A percentile compares a stretch with the other conserved stretches of the same genome.
These are phyloP conservation scores for Pyrocephalus nanus DNA, from an alignment of 2,797 vertebrate genomes.

Conservation along the genomic window DNA sequence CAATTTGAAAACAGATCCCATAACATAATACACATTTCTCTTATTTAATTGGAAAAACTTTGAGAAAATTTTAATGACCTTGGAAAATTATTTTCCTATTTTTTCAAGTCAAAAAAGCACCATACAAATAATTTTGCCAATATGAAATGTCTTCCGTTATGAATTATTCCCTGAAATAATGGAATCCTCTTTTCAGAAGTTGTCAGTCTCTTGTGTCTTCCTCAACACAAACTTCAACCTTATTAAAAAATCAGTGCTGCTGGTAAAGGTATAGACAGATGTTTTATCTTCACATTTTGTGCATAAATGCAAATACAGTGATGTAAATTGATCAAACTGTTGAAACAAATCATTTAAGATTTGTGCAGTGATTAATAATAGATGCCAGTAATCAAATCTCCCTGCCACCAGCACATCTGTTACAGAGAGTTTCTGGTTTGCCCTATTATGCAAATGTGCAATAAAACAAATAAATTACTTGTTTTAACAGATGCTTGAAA, in stretches of 20 bases:
- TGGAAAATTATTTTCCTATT: neutral
- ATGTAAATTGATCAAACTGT: slow-evolving; percentile 79
- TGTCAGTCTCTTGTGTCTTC: slow-evolving; percentile 52
- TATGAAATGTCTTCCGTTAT: slow-evolving; percentile 1
- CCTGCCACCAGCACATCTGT: slow-evolving; percentile 80
- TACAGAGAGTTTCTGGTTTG: slow-evolving; percentile 76
- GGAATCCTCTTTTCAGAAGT: slow-evolving; percentile 46
- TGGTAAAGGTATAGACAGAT: slow-evolving; percentile 77
- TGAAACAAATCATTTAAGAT: slow-evolving; percentile 84
- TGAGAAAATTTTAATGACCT: neutral
- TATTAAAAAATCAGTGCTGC: slow-evolving; percentile 65
- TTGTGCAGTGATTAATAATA: slow-evolving; percentile 83
- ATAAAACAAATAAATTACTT: slow-evolving; percentile 82
- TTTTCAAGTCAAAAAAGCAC: neutral
- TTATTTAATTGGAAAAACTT: neutral
- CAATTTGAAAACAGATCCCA: neutral
- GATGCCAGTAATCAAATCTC: slow-evolving; percentile 81
- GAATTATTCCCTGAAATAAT: slow-evolving; percentile 32
- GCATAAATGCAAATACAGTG: slow-evolving; percentile 73
- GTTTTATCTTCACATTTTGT: slow-evolving; percentile 77
- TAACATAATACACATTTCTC: neutral
- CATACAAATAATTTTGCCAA: neutral
- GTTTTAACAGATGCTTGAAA: slow-evolving; percentile 80
- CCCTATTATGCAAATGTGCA: slow-evolving; percentile 81
- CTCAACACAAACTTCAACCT: slow-evolving; percentile 61